These are phyloP conservation scores for Puntigrus tetrazona DNA, from an alignment of 2,113 vertebrate species.

Conservation along the genomic window DNA sequence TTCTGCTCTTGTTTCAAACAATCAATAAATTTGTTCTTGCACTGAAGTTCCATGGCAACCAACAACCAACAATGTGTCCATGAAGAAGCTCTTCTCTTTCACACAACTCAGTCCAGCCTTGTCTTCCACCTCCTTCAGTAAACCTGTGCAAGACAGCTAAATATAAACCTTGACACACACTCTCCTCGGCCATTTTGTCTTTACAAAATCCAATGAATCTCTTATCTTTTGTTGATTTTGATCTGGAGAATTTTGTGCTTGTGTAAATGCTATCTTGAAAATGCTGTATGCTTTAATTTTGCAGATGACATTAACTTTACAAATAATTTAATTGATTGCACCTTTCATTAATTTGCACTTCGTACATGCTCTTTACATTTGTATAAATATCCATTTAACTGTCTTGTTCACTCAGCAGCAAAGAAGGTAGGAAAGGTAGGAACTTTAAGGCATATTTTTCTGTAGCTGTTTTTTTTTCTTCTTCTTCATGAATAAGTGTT, in stretches of 20 bases:
- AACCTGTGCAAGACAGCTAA: background rate
- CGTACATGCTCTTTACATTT: constrained; percentile 36
- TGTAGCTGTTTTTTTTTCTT: background rate
- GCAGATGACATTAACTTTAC: constrained; percentile 18
- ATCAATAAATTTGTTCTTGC: constrained; percentile 46
- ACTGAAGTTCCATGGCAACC: constrained; percentile 15
- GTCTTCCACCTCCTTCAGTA: background rate
- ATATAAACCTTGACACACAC: background rate
- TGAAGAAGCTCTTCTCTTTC: constrained; percentile 4
- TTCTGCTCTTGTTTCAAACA: constrained; percentile 21
- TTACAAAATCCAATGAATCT: background rate
- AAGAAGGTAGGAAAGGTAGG: background rate
- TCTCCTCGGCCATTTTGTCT: background rate
- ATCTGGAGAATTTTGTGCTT: background rate
- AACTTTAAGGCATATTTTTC: background rate
- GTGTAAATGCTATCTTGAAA: background rate
- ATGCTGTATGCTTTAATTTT: constrained; percentile 13
- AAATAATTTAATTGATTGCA: background rate
- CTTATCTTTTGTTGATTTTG: background rate
- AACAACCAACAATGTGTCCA: background rate
- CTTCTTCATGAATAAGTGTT: background rate
- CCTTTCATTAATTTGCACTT: constrained; percentile 20
- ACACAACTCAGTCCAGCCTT: background rate
- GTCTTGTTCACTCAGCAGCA: background rate
- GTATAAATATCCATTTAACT: background rate